Conservation (phyloP, 2,113 vertebrate genomes). For the Podarcis cretensis region DNA sequence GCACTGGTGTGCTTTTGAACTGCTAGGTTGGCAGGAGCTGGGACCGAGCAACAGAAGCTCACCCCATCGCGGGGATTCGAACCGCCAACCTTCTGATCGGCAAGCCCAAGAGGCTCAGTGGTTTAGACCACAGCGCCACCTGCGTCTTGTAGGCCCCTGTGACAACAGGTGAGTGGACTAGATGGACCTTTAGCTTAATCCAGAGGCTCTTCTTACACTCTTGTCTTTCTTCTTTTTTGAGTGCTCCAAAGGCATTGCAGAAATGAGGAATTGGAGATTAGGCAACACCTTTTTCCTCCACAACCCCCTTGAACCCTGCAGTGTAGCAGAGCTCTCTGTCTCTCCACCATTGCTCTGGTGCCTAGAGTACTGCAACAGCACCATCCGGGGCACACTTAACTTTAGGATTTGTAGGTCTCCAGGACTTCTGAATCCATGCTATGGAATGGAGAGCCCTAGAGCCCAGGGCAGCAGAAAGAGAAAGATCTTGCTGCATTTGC, state of each 20-base stretch:
- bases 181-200: no score
- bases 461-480: no score
- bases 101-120: no score
- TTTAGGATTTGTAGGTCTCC: not conserved
- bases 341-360: not conserved
- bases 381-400: not conserved
- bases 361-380: not conserved
- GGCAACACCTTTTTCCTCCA: not conserved
- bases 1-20: no score
- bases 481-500: not conserved
- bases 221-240: not conserved
- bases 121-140: no score
- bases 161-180: no score
- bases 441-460: not conserved
- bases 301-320: not conserved
- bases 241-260: not conserved
- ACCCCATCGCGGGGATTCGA: no score
- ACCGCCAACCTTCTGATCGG: no score
- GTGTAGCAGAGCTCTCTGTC: not conserved
- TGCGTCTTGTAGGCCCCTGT: no score
- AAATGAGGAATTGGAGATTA: not conserved
- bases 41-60: no score
- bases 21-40: no score
- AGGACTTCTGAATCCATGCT: not conserved
- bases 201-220: not conserved